Evolutionary conservation across 2,113 vertebrate species (phyloP).

Genomic region (Anser cygnoides): DNA sequence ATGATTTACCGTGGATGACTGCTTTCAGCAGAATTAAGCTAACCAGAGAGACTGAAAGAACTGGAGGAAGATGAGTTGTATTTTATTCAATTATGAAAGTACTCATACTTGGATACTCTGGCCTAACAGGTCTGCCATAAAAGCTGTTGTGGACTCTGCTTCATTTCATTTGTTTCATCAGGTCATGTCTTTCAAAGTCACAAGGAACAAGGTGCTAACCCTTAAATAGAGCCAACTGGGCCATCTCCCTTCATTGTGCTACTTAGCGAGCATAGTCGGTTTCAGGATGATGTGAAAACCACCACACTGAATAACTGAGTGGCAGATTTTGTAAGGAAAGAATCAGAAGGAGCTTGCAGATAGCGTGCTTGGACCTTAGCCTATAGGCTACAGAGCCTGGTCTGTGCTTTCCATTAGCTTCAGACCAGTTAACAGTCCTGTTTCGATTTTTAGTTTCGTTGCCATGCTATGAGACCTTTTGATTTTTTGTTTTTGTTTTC

Average conservation of each 20-base stretch:
- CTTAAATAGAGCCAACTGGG: not conserved
- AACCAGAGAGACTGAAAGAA: not conserved
- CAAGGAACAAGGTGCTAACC: not conserved
- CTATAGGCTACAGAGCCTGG: not conserved
- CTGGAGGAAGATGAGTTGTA: not conserved
- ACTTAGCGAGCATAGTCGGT: not conserved
- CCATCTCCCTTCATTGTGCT: not conserved
- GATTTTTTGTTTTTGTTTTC: not conserved
- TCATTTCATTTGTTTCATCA: not conserved
- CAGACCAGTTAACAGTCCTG: not conserved
- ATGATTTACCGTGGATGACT: not conserved
- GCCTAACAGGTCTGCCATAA: not conserved
- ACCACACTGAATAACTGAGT: not conserved
- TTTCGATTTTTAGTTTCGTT: constrained; percentile 8
- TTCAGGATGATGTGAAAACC: not conserved
- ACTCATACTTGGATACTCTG: not conserved
- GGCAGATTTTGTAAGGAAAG: not conserved
- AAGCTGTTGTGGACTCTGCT: not conserved
- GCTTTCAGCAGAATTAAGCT: not conserved
- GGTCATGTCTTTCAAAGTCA: not conserved
- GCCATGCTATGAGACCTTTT: not conserved
- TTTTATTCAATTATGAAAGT: not conserved
- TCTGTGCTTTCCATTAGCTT: constrained; percentile 6
- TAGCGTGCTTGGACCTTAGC: not conserved
- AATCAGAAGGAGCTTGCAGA: not conserved